Evolutionary conservation across 2,797 vertebrate genomes (phyloP).

Genomic region (Falco rusticolus): DNA sequence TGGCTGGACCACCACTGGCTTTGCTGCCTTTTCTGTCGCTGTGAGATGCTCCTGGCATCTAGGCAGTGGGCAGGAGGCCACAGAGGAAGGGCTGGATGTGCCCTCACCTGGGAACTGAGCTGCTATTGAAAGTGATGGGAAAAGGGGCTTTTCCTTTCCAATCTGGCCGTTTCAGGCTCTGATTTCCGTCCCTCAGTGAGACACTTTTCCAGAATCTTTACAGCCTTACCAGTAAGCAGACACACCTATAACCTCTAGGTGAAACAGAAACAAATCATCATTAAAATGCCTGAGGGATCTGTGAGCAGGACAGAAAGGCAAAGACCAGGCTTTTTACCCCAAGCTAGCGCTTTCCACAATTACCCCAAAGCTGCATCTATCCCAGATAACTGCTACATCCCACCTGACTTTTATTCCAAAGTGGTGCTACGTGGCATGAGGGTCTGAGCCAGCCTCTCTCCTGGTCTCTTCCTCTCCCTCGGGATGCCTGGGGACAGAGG

Average conservation of each 20-base stretch:
- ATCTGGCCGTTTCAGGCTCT: neutral
- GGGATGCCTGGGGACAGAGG: conserved; percentile 30
- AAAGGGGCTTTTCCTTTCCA: neutral
- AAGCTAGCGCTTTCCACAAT: neutral
- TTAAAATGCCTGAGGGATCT: neutral
- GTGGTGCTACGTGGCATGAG: neutral
- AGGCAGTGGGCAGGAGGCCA: fast-evolving
- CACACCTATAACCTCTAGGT: neutral
- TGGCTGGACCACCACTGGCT: neutral
- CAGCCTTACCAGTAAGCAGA: neutral
- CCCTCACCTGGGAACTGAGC: neutral
- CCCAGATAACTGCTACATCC: neutral
- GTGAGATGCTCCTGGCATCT: fast-evolving
- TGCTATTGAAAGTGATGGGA: neutral
- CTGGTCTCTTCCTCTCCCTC: conserved; percentile 50
- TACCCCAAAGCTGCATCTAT: neutral
- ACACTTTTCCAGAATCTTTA: neutral
- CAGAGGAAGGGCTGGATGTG: neutral
- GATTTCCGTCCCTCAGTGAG: neutral
- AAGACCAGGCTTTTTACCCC: neutral
- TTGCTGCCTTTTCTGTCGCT: neutral
- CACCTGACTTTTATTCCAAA: neutral
- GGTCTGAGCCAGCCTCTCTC: neutral
- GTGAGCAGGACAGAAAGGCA: neutral
- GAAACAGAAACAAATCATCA: neutral